phyloP scores from a whole-genome alignment of 2,888 invertebrate genomes.

The Aleiodes testaceus region DNA sequence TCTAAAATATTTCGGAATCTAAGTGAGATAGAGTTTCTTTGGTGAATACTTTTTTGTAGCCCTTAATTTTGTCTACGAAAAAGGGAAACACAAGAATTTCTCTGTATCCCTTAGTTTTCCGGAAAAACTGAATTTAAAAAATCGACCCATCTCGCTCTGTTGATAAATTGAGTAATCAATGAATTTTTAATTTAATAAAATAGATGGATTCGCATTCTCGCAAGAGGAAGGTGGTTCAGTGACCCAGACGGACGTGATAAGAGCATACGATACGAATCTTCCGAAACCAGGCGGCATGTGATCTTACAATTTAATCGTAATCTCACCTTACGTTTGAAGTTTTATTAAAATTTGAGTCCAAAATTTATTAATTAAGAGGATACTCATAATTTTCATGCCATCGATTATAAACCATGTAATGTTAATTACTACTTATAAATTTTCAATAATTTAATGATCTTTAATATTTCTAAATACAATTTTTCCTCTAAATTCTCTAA shows the following conservation, averaged over 20 bases:
- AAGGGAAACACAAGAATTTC: too few relatives aligned
- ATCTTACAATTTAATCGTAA: slow-evolving; percentile 56
- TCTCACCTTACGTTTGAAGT: slow-evolving; percentile 25
- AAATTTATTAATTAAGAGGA: neutral
- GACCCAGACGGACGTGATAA: slow-evolving; percentile 94
- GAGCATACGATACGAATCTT: slow-evolving; percentile 95
- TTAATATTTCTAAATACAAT: too few relatives aligned
- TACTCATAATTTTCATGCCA: neutral
- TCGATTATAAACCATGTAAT: neutral
- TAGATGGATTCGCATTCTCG: slow-evolving; percentile 99
- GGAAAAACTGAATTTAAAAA: too few relatives aligned
- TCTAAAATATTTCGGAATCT: too few relatives aligned
- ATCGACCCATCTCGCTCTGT: neutral
- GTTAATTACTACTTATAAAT: too few relatives aligned
- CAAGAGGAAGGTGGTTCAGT: slow-evolving; percentile 99
- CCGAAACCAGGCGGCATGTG: slow-evolving; percentile 86
- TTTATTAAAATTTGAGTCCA: neutral
- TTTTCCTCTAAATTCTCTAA: too few relatives aligned
- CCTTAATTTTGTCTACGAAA: too few relatives aligned
- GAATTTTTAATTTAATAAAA: slow-evolving; percentile 35
- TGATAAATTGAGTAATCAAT: slow-evolving; percentile 35
- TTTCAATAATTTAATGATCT: too few relatives aligned
- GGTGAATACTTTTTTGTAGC: too few relatives aligned
- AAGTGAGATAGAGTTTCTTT: too few relatives aligned
- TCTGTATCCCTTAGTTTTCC: too few relatives aligned